These are phyloP conservation scores for Phymatocera aterrima DNA, from an alignment of 2,888 invertebrate species.

Conservation along the genomic window DNA sequence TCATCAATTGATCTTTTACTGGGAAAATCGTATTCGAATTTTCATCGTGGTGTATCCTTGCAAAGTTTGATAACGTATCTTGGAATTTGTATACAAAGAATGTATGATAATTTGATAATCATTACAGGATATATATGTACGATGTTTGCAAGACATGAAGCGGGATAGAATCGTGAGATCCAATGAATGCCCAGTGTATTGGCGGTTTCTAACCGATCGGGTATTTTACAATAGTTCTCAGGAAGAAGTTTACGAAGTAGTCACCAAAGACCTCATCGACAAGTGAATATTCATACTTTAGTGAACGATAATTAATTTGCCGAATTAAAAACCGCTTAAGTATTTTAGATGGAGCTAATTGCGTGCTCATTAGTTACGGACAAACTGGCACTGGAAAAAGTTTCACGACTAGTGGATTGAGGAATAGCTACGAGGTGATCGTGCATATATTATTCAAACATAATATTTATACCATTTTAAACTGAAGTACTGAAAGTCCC, in stretches of 20 bases:
- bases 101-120: not conserved
- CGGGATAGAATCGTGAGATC: constrained; percentile 49
- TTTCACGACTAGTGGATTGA: constrained; percentile 57
- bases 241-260: constrained; percentile 66
- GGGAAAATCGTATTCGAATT: too few relatives aligned
- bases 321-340: constrained; percentile 57
- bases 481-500: too few relatives aligned
- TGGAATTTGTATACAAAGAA: not conserved
- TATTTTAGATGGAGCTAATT: constrained; percentile 67
- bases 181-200: constrained; percentile 67
- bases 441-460: too few relatives aligned
- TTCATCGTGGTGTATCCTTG: too few relatives aligned
- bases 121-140: constrained; percentile 68
- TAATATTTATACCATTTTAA: too few relatives aligned
- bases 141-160: constrained; percentile 67
- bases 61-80: not conserved
- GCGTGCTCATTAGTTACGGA: constrained; percentile 71
- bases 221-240: constrained; percentile 72
- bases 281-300: constrained; percentile 62
- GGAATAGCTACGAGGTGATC: constrained; percentile 61
- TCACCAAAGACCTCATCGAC: constrained; percentile 66
- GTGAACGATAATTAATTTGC: constrained; percentile 13
- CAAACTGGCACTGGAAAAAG: constrained; percentile 72
- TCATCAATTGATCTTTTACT: too few relatives aligned
- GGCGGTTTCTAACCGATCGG: constrained; percentile 72